Percentiles rank a stretch among this genome's conserved stretches.
Conservation (phyloP, 2,888 invertebrate species). For the Watsonalla binaria region DNA sequence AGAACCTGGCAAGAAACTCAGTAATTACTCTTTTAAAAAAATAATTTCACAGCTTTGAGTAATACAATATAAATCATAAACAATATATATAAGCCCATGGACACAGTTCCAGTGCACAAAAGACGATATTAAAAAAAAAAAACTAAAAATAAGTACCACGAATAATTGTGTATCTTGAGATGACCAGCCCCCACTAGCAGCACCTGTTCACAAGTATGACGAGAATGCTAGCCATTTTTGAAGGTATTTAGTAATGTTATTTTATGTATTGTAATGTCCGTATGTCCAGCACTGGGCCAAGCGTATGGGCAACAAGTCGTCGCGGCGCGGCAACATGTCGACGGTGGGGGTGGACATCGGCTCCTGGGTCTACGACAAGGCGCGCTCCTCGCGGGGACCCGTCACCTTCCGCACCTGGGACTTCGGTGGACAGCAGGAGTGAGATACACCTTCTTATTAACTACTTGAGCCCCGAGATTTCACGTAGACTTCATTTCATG, state of each 20-base stretch:
- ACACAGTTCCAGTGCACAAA: too few species aligned
- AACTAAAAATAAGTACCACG: too few species aligned
- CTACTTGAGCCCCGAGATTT: not conserved
- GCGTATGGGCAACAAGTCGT: constrained; percentile 94
- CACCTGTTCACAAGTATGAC: too few species aligned
- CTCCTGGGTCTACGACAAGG: constrained; percentile 94
- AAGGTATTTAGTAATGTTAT: not conserved
- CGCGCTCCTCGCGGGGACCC: constrained; percentile 84
- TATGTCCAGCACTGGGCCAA: constrained; percentile 92
- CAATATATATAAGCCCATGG: too few species aligned
- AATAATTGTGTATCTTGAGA: too few species aligned
- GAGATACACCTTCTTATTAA: constrained; percentile 28
- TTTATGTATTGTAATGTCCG: not conserved
- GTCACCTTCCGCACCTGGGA: constrained; percentile 98
- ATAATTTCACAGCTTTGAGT: too few species aligned
- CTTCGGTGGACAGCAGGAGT: constrained; percentile 98
- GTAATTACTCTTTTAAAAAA: too few species aligned
- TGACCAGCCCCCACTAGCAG: too few species aligned
- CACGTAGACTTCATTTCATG: too few species aligned
- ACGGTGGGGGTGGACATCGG: constrained; percentile 99
- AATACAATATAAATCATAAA: too few species aligned
- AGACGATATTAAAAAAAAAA: too few species aligned
- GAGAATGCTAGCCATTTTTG: not conserved
- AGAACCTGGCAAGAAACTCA: too few species aligned
- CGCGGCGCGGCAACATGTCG: constrained; percentile 89